Evolutionary conservation across 1,140 invertebrate genomes (phyloP).

Genomic region (Nixonia krombeini): DNA sequence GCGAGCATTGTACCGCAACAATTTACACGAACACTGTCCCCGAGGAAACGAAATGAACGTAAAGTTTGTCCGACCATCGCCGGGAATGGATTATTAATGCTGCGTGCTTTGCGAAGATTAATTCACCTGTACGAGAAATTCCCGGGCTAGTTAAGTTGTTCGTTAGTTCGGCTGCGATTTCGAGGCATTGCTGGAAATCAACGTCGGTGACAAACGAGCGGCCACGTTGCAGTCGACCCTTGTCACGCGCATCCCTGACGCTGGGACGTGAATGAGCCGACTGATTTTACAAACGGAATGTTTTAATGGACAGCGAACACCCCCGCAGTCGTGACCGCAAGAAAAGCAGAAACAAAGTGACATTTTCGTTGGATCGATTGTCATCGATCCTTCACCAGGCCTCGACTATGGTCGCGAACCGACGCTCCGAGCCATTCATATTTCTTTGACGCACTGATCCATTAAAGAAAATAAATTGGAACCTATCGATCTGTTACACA

Average conservation of each 20-base stretch:
- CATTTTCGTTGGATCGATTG: conserved; percentile 35
- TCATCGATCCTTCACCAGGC: conserved; percentile 4
- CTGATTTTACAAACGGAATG: conserved; percentile 62
- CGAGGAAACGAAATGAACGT: too few species aligned
- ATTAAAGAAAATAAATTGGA: conserved; percentile 7
- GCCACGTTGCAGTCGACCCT: conserved; percentile 56
- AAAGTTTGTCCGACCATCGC: too few species aligned
- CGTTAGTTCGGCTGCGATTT: conserved; percentile 56
- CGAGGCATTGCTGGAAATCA: conserved; percentile 46
- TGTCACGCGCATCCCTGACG: conserved; percentile 52
- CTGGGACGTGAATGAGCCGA: conserved; percentile 57
- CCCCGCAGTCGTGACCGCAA: conserved; percentile 17
- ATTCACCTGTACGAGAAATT: conserved; percentile 46
- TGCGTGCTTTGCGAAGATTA: conserved; percentile 23
- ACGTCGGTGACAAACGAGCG: conserved; percentile 68
- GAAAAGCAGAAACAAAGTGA: conserved; percentile 13
- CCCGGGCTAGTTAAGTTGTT: conserved; percentile 61
- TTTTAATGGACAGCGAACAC: conserved; percentile 59
- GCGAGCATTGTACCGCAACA: too few species aligned
- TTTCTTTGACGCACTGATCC: not conserved
- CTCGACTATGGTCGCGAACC: too few species aligned
- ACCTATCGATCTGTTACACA: too few species aligned
- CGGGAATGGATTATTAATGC: conserved; percentile 22
- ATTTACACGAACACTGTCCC: too few species aligned
- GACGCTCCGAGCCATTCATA: conserved; percentile 14